These are phyloP conservation scores for Lepidurus packardi DNA, from an alignment of 1,140 invertebrate species.

Conservation along the genomic window DNA sequence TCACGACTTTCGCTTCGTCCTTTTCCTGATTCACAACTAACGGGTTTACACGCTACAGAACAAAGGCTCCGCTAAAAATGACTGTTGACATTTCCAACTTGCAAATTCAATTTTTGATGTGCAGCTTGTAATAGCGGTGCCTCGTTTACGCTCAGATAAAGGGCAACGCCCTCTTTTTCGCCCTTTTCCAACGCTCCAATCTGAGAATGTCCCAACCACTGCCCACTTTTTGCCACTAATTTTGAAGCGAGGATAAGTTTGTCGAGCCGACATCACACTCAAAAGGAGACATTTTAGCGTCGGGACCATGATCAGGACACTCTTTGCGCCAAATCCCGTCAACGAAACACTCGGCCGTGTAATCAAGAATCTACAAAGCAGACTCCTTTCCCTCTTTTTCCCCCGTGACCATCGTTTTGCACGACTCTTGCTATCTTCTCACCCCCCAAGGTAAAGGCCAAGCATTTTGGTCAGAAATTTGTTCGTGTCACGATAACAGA, in stretches of 20 bases:
- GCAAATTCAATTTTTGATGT: neutral
- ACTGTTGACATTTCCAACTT: conserved; percentile 12
- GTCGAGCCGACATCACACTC: too few species aligned
- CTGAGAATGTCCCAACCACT: neutral
- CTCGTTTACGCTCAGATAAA: neutral
- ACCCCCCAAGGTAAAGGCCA: neutral
- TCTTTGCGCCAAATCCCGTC: neutral
- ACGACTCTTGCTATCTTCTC: too few species aligned
- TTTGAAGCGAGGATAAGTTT: neutral
- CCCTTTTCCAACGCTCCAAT: neutral
- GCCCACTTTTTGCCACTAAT: neutral
- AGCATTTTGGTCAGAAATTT: conserved; percentile 1
- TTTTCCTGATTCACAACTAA: neutral
- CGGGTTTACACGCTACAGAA: neutral
- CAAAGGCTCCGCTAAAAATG: neutral
- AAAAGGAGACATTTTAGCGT: neutral
- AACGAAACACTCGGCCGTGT: neutral
- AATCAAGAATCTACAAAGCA: neutral
- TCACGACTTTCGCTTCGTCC: neutral
- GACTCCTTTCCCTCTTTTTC: neutral
- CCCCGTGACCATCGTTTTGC: neutral
- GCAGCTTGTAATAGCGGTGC: neutral
- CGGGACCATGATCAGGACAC: neutral
- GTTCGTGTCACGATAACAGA: neutral
- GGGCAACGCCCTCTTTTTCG: neutral